Percentiles rank a stretch among this genome's conserved stretches.
These are phyloP conservation scores for Microctonus brassicae DNA, from an alignment of 2,888 invertebrate species.

Conservation along the genomic window DNA sequence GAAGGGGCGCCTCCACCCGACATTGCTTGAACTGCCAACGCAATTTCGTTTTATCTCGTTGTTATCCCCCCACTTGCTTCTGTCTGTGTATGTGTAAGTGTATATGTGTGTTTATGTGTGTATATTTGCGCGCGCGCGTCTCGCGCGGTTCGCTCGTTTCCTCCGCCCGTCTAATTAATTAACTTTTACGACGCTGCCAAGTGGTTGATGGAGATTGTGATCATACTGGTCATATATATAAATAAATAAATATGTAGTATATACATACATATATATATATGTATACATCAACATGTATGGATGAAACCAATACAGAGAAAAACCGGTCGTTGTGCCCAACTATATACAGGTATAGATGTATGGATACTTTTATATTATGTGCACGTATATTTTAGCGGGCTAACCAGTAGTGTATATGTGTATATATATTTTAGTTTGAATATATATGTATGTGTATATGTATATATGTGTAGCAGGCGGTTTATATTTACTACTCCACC, in stretches of 20 bases:
- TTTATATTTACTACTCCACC: constrained; percentile 31
- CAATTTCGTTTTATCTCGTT: constrained; percentile 50
- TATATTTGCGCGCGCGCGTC: constrained; percentile 25
- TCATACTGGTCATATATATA: constrained; percentile 44
- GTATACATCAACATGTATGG: no score
- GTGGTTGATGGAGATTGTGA: constrained; percentile 53
- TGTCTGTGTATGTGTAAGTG: constrained; percentile 23
- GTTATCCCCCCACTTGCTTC: constrained; percentile 49
- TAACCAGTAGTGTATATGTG: constrained; percentile 9
- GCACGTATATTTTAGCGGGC: background rate
- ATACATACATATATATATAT: no score
- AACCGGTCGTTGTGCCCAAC: constrained; percentile 43
- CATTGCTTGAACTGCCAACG: constrained; percentile 36
- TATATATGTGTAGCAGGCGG: no score
- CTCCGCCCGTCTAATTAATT: constrained; percentile 53
- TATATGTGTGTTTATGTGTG: constrained; percentile 22
- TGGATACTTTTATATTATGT: background rate
- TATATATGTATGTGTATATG: constrained; percentile 28
- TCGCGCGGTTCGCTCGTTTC: constrained; percentile 41
- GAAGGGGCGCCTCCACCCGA: constrained; percentile 32
- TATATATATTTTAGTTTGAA: background rate
- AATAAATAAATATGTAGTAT: no score
- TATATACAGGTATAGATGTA: constrained; percentile 22
- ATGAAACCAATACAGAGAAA: constrained; percentile 43
- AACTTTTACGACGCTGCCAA: constrained; percentile 53